Conservation (phyloP, 2,797 vertebrate genomes). For the Catharus ustulatus region DNA sequence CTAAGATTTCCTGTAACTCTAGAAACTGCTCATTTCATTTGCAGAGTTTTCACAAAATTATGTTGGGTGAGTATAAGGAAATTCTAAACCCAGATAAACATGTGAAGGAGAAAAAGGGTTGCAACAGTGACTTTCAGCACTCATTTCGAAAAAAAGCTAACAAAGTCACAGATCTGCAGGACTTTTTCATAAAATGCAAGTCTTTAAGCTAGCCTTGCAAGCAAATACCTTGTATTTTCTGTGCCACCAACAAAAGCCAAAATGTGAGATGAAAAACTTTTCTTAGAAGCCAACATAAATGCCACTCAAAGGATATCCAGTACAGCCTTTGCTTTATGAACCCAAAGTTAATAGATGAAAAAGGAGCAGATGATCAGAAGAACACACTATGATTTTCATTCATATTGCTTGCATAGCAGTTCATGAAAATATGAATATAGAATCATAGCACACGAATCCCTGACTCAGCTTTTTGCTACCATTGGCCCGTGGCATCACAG, state of each 20-base stretch:
- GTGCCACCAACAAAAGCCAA: neutral
- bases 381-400: neutral
- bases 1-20: neutral
- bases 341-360: slow-evolving; percentile 6
- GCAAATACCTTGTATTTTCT: neutral
- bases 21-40: neutral
- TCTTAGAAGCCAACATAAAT: neutral
- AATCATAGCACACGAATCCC: neutral
- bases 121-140: neutral
- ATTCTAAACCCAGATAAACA: neutral
- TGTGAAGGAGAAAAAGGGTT: neutral
- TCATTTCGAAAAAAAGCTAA: neutral
- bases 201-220: neutral
- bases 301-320: neutral
- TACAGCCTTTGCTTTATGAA: neutral
- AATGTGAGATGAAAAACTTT: neutral
- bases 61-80: neutral
- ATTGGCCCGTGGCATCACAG: neutral
- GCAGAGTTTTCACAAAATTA: neutral
- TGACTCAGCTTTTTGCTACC: neutral
- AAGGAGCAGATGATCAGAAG: neutral
- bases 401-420: neutral
- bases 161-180: neutral
- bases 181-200: neutral
- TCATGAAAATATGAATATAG: neutral